phyloP scores from a whole-genome alignment of 2,888 invertebrate species.

The Chaitophorus viminalis region DNA sequence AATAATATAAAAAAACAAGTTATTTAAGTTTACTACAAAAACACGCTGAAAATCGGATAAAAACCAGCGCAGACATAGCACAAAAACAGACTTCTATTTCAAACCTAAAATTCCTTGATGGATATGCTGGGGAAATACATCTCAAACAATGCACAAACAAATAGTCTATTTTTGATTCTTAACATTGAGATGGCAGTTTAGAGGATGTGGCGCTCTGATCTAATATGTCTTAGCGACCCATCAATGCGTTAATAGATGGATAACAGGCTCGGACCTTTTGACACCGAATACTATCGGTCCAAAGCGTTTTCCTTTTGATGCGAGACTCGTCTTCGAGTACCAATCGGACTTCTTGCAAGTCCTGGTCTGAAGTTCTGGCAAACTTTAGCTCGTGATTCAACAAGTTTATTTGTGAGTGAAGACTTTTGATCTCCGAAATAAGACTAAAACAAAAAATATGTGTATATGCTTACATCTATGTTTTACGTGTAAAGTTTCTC shows the following conservation, averaged over 20 bases:
- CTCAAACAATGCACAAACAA: too few relatives aligned
- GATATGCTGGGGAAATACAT: too few relatives aligned
- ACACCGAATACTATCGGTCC: constrained; percentile 76
- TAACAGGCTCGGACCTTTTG: constrained; percentile 77
- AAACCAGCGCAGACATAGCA: too few relatives aligned
- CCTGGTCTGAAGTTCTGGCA: constrained; percentile 72
- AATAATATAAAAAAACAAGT: too few relatives aligned
- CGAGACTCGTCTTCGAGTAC: constrained; percentile 76
- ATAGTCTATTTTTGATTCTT: too few relatives aligned
- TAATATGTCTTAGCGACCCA: constrained; percentile 68
- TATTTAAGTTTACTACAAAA: too few relatives aligned
- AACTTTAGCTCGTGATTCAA: constrained; percentile 75
- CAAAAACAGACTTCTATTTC: too few relatives aligned
- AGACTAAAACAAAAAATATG: constrained; percentile 67
- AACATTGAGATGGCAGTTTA: too few relatives aligned
- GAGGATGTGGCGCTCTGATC: too few relatives aligned
- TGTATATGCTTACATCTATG: constrained; percentile 34
- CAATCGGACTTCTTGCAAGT: constrained; percentile 69
- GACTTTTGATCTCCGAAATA: constrained; percentile 78
- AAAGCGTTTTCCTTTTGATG: constrained; percentile 77
- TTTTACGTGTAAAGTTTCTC: background rate
- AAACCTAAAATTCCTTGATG: too few relatives aligned
- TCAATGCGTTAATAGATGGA: constrained; percentile 76
- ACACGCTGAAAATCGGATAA: too few relatives aligned
- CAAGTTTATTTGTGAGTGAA: constrained; percentile 77